These are phyloP conservation scores for Gymnothorax reevesii DNA, from an alignment of 2,797 vertebrate genomes.

Conservation along the genomic window DNA sequence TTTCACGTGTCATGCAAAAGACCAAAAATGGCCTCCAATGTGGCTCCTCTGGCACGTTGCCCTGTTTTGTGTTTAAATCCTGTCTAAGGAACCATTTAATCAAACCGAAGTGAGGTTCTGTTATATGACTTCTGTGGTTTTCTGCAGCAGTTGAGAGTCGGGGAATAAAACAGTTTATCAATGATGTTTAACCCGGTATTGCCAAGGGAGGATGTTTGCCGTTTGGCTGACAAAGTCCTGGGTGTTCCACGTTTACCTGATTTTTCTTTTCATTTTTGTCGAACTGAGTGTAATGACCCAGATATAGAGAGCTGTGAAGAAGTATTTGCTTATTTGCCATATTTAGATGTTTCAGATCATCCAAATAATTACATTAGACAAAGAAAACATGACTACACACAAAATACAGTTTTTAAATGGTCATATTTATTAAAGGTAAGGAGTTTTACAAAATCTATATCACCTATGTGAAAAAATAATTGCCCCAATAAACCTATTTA, in stretches of 20 bases:
- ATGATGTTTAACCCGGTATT: slow-evolving; percentile 2
- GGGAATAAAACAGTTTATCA: background rate
- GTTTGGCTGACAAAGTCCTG: slow-evolving; percentile 19
- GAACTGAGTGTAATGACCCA: slow-evolving; percentile 12
- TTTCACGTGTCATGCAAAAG: background rate
- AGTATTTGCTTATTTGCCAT: too few relatives aligned
- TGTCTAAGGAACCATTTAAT: background rate
- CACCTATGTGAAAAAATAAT: too few relatives aligned
- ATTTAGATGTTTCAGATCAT: too few relatives aligned
- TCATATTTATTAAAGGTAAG: too few relatives aligned
- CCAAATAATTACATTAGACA: too few relatives aligned
- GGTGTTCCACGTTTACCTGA: slow-evolving; percentile 19
- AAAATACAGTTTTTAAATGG: too few relatives aligned
- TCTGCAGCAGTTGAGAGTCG: background rate
- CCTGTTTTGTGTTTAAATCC: background rate
- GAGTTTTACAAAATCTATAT: too few relatives aligned
- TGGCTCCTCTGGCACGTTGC: background rate
- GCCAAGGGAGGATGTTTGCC: slow-evolving; percentile 23
- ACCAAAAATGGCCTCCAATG: too few relatives aligned
- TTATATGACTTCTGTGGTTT: background rate
- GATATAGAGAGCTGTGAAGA: background rate
- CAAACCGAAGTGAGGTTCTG: background rate
- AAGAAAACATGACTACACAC: too few relatives aligned
- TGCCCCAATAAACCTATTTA: too few relatives aligned
- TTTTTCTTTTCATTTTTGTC: slow-evolving; percentile 31